Base-by-base conservation (phyloP, 2,888 invertebrate species). In the Ormyrus nitidulus region DNA sequence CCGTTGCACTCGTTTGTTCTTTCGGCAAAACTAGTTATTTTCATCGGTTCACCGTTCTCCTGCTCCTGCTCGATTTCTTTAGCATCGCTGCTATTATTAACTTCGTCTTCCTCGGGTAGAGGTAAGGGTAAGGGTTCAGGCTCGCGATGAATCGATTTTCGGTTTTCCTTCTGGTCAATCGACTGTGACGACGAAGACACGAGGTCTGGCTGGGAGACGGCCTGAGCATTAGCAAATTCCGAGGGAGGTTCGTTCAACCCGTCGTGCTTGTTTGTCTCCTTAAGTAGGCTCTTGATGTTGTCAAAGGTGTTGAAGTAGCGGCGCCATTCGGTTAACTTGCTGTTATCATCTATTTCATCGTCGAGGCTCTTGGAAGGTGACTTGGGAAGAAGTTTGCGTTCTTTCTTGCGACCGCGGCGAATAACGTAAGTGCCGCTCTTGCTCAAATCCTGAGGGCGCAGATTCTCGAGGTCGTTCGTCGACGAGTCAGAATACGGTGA, bases 351-450 rank as follows among this genome's bases (percentile, higher is more conserved):
- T 46, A 49, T 49, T 53, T 92, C 88, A 84, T 92, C 92, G 82
- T 92, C 92, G 70, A 92, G 89, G 46, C 92, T 91, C 84, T 92
- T 93, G 46, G 90, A 90, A 11, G 92, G 90, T 70, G 92, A 92
- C 83, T 93, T 93, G 5, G 93, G 93, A 84, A 95, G 89, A 73
- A 94, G 93, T 88, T 94, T 94, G 68, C 95, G 91, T 84, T 94
- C 94, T 84, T 92, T 90, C 76, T 90, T 93, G 86, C 95, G 93
- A 69, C 95, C 95, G 82, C 95, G 94, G 64, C 96, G 92, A 81
- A 96, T 95, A 58, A 96, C 94, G 87, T 96, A 96, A n/a, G 96
- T 96, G 51, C 96, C 96, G 82, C 93, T 92, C 56, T 93, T 92
- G 53, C 93, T 92, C 86, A 94, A 90, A 83, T 92, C 93, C 51